phyloP scores from a whole-genome alignment of 1,140 invertebrate species.

The Pogonus chalceus region DNA sequence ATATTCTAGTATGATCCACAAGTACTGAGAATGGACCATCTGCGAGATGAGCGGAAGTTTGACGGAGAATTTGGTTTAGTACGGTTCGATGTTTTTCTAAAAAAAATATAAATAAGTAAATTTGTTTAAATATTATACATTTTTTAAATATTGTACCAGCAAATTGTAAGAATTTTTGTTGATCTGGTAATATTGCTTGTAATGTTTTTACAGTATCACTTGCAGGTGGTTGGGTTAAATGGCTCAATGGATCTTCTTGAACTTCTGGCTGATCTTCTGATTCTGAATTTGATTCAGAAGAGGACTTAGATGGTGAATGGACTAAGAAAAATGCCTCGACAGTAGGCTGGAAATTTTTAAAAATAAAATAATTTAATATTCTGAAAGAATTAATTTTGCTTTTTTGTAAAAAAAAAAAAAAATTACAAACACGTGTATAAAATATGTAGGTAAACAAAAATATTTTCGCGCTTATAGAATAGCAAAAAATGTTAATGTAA shows the following conservation, averaged over 20 bases:
- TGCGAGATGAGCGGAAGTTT: slow-evolving; percentile 73
- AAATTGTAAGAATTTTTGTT: slow-evolving; percentile 72
- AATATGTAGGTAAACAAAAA: too few species aligned
- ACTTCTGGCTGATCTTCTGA: slow-evolving; percentile 19
- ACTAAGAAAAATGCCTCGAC: slow-evolving; percentile 90
- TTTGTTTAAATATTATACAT: neutral
- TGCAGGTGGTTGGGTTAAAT: neutral
- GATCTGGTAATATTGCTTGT: slow-evolving; percentile 41
- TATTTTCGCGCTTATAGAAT: too few species aligned
- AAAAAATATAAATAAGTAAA: slow-evolving; percentile 10
- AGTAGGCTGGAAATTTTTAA: slow-evolving; percentile 59
- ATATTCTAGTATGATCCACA: slow-evolving; percentile 79
- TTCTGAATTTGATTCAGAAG: slow-evolving; percentile 28
- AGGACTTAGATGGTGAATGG: slow-evolving; percentile 55
- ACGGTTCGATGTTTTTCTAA: slow-evolving; percentile 81
- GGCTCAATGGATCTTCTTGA: neutral
- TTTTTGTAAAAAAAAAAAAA: slow-evolving; percentile 9
- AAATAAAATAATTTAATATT: slow-evolving; percentile 2
- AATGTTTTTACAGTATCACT: slow-evolving; percentile 22
- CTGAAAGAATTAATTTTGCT: neutral
- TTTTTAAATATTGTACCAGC: slow-evolving; percentile 32
- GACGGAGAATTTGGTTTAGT: slow-evolving; percentile 83
- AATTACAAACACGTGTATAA: too few species aligned
- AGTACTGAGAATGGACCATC: slow-evolving; percentile 85
- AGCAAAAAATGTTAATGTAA: too few species aligned